Conservation (phyloP, 2,113 vertebrate species). For the Tragelaphus imberbis region DNA sequence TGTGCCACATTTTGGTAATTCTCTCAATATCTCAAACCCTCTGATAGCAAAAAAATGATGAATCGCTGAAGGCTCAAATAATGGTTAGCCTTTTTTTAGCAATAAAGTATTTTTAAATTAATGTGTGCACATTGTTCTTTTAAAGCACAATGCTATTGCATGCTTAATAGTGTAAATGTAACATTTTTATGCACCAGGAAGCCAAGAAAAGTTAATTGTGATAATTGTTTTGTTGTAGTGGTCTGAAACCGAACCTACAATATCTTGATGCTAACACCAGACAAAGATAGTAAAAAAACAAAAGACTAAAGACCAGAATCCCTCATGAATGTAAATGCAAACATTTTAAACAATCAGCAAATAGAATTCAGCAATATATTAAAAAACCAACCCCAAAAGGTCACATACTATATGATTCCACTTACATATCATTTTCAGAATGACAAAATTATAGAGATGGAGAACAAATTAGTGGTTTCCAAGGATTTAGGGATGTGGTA, state of each 20-base stretch:
- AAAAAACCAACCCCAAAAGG: not conserved
- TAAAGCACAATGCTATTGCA: not conserved
- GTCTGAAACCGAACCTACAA: not conserved
- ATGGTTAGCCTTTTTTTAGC: not conserved
- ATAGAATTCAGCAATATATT: not conserved
- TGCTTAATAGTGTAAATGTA: not conserved
- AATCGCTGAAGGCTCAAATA: not conserved
- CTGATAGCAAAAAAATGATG: not conserved
- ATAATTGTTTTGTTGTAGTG: not conserved
- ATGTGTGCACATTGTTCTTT: not conserved
- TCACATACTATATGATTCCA: not conserved
- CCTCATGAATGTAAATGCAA: not conserved
- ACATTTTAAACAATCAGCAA: constrained; percentile 9
- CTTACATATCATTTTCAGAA: constrained; percentile 4
- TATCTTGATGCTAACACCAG: not conserved
- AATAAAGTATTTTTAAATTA: not conserved
- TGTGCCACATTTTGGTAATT: not conserved
- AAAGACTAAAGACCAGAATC: not conserved
- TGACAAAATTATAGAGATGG: not conserved
- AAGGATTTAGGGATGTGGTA: not conserved
- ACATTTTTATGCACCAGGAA: not conserved
- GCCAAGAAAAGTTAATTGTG: not conserved
- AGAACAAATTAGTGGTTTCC: not conserved
- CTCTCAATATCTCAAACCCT: not conserved
- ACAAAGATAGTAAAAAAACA: not conserved